These are phyloP conservation scores for Brachionus paranguensis DNA, from an alignment of 1,140 invertebrate genomes.

Conservation along the genomic window DNA sequence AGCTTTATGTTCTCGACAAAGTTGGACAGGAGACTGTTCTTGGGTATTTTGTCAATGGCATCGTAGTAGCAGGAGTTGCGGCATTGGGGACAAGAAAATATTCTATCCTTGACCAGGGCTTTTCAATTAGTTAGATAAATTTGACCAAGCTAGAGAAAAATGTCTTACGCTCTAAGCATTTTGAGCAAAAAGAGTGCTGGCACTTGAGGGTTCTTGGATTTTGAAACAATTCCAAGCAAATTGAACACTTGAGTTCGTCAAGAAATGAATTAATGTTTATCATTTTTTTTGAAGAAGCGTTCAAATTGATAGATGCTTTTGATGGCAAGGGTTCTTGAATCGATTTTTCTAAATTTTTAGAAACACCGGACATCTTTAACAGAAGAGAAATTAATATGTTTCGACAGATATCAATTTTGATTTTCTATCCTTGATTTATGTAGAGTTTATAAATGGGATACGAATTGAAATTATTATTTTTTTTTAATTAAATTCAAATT, in stretches of 20 bases:
- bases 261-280: slow-evolving; percentile 19
- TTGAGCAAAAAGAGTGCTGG: slow-evolving; percentile 23
- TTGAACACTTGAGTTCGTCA: slow-evolving; percentile 24
- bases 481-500: neutral
- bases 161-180: neutral
- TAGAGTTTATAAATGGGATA: neutral
- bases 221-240: slow-evolving; percentile 16
- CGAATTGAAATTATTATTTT: neutral
- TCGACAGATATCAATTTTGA: neutral
- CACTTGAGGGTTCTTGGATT: neutral
- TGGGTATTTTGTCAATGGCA: neutral
- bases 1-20: neutral
- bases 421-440: neutral
- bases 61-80: neutral
- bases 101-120: neutral
- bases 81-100: slow-evolving; percentile 6
- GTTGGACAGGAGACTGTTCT: neutral
- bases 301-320: neutral
- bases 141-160: neutral
- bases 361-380: neutral
- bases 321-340: neutral
- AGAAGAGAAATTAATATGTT: neutral
- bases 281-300: neutral
- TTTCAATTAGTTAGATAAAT: neutral
- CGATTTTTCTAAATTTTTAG: neutral